phyloP scores from a whole-genome alignment of 2,797 vertebrate genomes.

The Ctenosaura bakeri region DNA sequence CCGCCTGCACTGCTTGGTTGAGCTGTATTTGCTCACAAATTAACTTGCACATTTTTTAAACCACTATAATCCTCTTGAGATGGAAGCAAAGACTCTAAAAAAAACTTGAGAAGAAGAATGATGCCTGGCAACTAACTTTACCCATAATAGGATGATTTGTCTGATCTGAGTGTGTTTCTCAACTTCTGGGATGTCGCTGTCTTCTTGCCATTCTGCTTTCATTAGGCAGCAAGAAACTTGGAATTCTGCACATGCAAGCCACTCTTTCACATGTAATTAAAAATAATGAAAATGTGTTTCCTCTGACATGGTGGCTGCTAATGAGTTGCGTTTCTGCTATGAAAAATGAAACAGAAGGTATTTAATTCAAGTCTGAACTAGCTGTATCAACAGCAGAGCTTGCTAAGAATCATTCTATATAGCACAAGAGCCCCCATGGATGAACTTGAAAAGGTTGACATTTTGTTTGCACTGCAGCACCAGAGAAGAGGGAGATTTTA shows the following conservation, averaged over 20 bases:
- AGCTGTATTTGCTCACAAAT: conserved; percentile 9
- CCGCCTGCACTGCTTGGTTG: neutral
- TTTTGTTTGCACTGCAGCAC: neutral
- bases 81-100: conserved; percentile 27
- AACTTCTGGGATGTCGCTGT: conserved; percentile 23
- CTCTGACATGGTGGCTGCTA: neutral
- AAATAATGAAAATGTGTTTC: conserved; percentile 4
- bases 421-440: neutral
- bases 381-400: neutral
- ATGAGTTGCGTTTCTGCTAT: conserved; percentile 6
- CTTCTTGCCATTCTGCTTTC: conserved; percentile 11
- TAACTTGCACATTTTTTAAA: conserved; percentile 16
- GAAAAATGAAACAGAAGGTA: neutral
- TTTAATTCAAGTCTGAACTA: neutral
- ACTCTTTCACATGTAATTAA: neutral
- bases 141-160: conserved; percentile 30
- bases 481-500: neutral
- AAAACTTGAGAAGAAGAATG: conserved; percentile 31
- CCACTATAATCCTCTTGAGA: neutral
- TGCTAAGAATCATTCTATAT: neutral
- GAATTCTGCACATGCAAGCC: neutral
- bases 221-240: neutral
- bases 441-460: neutral
- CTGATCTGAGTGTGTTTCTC: conserved; percentile 19
- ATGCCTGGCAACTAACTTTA: conserved; percentile 20